Evolutionary conservation across 2,888 invertebrate species (phyloP).

Genomic region (Malachius bipustulatus): DNA sequence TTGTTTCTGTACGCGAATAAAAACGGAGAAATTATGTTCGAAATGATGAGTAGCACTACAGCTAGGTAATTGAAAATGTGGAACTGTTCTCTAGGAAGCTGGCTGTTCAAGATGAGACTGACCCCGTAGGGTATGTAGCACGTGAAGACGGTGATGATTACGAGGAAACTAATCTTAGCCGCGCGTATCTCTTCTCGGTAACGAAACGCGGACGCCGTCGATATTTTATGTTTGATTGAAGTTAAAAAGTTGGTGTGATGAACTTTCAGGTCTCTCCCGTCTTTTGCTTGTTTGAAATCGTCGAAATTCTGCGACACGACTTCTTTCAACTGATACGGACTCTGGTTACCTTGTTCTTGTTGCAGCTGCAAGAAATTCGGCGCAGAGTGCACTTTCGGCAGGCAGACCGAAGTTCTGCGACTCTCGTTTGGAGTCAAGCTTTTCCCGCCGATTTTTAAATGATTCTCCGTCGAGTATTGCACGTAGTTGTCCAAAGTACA

Average conservation of each 20-base stretch:
- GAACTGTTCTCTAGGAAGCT: conserved; percentile 29
- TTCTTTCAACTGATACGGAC: conserved; percentile 8
- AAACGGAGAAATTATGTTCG: conserved; percentile 57
- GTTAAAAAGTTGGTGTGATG: conserved; percentile 55
- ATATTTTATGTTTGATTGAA: conserved; percentile 64
- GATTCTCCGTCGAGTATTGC: conserved; percentile 31
- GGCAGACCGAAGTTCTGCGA: conserved; percentile 17
- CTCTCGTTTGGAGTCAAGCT: no score
- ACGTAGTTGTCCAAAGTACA: conserved; percentile 40
- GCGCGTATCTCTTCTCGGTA: conserved; percentile 83
- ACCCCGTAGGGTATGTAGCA: conserved; percentile 41
- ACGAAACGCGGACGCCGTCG: conserved; percentile 72
- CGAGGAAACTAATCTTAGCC: conserved; percentile 72
- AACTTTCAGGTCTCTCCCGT: conserved; percentile 43
- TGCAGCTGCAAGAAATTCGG: conserved; percentile 29
- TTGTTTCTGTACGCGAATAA: conserved; percentile 66
- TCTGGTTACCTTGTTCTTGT: conserved; percentile 14
- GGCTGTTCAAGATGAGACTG: conserved; percentile 30
- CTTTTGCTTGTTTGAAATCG: conserved; percentile 40
- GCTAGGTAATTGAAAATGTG: conserved; percentile 42
- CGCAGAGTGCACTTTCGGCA: conserved; percentile 32
- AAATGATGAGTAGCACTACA: conserved; percentile 47
- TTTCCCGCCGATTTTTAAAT: conserved; percentile 38
- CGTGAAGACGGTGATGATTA: conserved; percentile 53
- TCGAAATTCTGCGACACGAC: conserved; percentile 17